phyloP scores from a whole-genome alignment of 2,113 vertebrate genomes.

The Lepisosteus oculatus region DNA sequence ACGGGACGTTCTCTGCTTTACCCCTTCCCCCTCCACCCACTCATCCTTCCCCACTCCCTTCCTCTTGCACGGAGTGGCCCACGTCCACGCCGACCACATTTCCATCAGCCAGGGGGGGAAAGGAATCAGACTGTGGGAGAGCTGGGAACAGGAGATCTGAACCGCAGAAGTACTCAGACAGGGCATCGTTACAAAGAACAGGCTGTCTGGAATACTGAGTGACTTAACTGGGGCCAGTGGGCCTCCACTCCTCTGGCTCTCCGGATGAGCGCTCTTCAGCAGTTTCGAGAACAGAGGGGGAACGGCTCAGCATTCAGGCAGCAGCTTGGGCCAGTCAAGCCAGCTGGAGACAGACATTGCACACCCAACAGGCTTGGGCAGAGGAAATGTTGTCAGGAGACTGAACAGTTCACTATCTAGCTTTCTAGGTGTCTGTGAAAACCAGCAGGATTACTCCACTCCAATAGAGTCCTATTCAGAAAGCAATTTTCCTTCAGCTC shows the following conservation, averaged over 20 bases:
- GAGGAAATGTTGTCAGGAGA: no score
- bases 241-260: no score
- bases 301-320: no score
- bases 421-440: no score
- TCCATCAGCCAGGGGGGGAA: constrained; percentile 34
- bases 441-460: no score
- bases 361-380: no score
- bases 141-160: constrained; percentile 40
- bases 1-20: constrained; percentile 13
- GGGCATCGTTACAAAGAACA: constrained; percentile 32
- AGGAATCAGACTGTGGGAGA: constrained; percentile 18
- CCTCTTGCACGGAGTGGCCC: constrained; percentile 16
- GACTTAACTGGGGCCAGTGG: constrained; percentile 33
- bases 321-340: constrained; percentile 35
- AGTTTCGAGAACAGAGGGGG: no score
- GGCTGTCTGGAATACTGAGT: constrained; percentile 49
- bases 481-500: no score
- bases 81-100: constrained; percentile 28
- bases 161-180: constrained; percentile 48
- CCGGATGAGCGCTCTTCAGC: no score
- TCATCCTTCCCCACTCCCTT: background rate
- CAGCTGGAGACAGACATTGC: background rate
- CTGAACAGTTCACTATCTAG: no score
- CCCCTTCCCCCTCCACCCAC: background rate
- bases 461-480: no score